phyloP scores from a whole-genome alignment of 2,888 invertebrate genomes.

The Cantharis rufa region DNA sequence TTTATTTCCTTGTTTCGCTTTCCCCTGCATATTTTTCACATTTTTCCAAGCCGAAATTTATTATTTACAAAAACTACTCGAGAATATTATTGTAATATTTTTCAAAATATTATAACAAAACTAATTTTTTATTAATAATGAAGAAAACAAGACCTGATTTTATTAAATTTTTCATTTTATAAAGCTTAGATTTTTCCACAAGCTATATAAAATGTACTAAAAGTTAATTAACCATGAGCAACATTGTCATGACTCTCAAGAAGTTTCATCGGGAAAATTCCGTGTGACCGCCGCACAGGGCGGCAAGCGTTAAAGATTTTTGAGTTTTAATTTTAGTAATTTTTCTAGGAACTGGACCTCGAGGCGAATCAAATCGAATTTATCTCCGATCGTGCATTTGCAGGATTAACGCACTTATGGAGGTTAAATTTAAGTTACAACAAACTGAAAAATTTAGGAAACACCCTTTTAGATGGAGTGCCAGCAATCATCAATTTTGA shows the following conservation, averaged over 20 bases:
- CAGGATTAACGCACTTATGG: constrained; percentile 72
- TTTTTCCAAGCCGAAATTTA: no score
- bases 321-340: neutral
- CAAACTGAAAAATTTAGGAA: constrained; percentile 71
- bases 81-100: no score
- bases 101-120: neutral
- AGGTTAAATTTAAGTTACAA: constrained; percentile 77
- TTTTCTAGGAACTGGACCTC: constrained; percentile 46
- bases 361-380: constrained; percentile 61
- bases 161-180: neutral
- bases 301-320: no score
- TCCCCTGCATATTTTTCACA: neutral
- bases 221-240: neutral
- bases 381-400: constrained; percentile 77
- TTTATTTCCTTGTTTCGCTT: neutral
- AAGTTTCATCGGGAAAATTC: neutral
- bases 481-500: constrained; percentile 74
- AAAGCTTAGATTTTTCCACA: neutral
- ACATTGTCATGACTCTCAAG: neutral
- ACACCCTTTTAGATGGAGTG: constrained; percentile 74
- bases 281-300: no score
- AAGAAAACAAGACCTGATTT: neutral
- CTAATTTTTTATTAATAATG: neutral
- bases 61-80: no score
- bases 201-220: neutral